Conservation (phyloP, 2,113 vertebrate species). For the Seriola dumerili region DNA sequence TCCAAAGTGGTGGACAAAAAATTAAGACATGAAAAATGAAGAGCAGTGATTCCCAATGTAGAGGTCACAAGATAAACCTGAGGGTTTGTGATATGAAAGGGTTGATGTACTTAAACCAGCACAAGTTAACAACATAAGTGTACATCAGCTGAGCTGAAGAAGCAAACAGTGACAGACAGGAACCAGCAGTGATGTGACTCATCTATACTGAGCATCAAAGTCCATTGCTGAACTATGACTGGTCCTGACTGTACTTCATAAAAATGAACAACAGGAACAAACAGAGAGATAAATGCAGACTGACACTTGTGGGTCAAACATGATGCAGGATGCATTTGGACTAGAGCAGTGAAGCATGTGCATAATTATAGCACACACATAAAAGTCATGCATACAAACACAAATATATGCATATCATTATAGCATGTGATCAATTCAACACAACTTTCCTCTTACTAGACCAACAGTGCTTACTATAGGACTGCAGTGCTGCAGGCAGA, state of each 20-base stretch:
- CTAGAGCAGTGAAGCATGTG: constrained; percentile 17
- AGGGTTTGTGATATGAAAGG: not conserved
- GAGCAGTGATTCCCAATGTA: not conserved
- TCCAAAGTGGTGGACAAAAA: not conserved
- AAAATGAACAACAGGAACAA: constrained; percentile 30
- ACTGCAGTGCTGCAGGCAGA: constrained; percentile 42
- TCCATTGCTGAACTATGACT: constrained; percentile 23
- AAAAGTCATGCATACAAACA: constrained; percentile 8
- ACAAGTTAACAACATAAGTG: not conserved
- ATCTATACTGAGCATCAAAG: constrained; percentile 45
- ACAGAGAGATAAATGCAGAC: constrained; percentile 2
- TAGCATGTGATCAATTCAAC: constrained; percentile 13
- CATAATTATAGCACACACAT: constrained; percentile 20
- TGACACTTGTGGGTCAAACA: constrained; percentile 30
- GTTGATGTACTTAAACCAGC: not conserved
- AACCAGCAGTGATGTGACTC: constrained; percentile 61
- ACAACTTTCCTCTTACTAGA: constrained; percentile 22
- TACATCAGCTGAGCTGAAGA: constrained; percentile 13
- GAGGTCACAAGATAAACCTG: not conserved
- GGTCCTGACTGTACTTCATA: constrained; percentile 36
- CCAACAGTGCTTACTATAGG: constrained; percentile 1
- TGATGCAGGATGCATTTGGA: constrained; percentile 26
- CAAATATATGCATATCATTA: constrained; percentile 19
- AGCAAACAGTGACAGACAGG: constrained; percentile 30
- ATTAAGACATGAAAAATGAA: not conserved